These are phyloP conservation scores for Cottus gobio DNA, from an alignment of 2,113 vertebrate species.

Conservation along the genomic window DNA sequence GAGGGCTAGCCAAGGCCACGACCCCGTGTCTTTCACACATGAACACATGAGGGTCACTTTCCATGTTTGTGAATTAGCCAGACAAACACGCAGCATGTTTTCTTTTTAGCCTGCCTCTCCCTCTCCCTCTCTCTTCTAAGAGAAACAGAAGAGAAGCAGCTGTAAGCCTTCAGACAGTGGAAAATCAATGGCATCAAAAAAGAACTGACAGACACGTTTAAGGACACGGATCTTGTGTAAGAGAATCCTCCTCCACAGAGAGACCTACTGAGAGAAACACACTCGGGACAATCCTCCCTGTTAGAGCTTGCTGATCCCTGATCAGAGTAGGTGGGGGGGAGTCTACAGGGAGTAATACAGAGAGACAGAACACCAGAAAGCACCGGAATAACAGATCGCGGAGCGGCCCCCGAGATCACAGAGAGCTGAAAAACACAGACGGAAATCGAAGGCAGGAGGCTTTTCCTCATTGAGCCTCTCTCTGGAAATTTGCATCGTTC, in stretches of 20 bases:
- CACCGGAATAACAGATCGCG: constrained; percentile 51
- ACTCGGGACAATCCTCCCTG: constrained; percentile 57
- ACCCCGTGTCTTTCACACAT: constrained; percentile 48
- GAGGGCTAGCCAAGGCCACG: constrained; percentile 31
- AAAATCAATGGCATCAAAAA: constrained; percentile 89
- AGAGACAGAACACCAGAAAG: constrained; percentile 64
- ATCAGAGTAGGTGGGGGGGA: constrained; percentile 64
- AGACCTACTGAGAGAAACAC: constrained; percentile 78
- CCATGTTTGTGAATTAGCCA: constrained; percentile 42
- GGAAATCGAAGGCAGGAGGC: constrained; percentile 47
- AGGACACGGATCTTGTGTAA: constrained; percentile 78
- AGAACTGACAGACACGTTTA: constrained; percentile 90
- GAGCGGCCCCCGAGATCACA: constrained; percentile 55
- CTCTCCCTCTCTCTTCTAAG: constrained; percentile 1
- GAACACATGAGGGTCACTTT: constrained; percentile 42
- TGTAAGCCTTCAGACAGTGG: constrained; percentile 81
- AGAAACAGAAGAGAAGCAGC: constrained; percentile 12
- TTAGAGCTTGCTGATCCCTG: constrained; percentile 73
- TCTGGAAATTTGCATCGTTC: constrained; percentile 38
- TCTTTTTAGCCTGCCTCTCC: background rate
- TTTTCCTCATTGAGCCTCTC: constrained; percentile 10
- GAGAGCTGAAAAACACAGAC: constrained; percentile 20
- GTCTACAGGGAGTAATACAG: constrained; percentile 67
- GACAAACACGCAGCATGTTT: constrained; percentile 14
- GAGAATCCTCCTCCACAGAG: constrained; percentile 83